Evolutionary conservation across 2,888 invertebrate species (phyloP).

Genomic region (Netelia virgata): DNA sequence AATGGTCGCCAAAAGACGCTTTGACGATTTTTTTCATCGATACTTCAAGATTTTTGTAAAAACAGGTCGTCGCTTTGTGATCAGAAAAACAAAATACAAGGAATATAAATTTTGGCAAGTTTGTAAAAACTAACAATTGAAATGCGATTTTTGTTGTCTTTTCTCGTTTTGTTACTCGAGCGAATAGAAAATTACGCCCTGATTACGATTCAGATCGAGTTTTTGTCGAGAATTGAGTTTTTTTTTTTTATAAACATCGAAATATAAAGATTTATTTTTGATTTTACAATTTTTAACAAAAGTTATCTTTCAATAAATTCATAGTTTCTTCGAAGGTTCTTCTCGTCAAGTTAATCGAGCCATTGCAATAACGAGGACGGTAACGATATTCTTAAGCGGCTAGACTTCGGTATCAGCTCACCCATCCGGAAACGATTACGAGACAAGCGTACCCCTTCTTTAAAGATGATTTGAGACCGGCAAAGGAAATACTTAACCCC

Average conservation of each 20-base stretch:
- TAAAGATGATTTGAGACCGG: background rate
- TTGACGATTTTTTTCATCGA: too few relatives aligned
- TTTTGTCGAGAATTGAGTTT: too few relatives aligned
- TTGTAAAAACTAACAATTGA: too few relatives aligned
- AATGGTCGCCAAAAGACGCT: too few relatives aligned
- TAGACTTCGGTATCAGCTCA: background rate
- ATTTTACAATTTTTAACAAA: too few relatives aligned
- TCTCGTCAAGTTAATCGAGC: background rate
- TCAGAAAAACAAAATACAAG: background rate
- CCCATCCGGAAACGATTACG: background rate
- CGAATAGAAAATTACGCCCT: background rate
- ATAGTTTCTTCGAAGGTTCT: too few relatives aligned
- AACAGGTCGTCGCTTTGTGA: background rate
- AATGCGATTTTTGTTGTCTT: too few relatives aligned
- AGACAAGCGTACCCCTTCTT: background rate
- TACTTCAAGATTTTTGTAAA: background rate
- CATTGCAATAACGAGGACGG: background rate
- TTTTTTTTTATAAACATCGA: too few relatives aligned
- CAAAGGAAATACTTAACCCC: slow-evolving; percentile 47
- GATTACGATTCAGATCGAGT: background rate
- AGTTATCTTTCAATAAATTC: too few relatives aligned
- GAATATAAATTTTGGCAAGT: background rate
- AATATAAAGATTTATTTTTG: too few relatives aligned
- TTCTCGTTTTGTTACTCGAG: too few relatives aligned
- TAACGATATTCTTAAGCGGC: background rate